These are phyloP conservation scores for Sparus aurata DNA, from an alignment of 2,797 vertebrate genomes.

Conservation along the genomic window DNA sequence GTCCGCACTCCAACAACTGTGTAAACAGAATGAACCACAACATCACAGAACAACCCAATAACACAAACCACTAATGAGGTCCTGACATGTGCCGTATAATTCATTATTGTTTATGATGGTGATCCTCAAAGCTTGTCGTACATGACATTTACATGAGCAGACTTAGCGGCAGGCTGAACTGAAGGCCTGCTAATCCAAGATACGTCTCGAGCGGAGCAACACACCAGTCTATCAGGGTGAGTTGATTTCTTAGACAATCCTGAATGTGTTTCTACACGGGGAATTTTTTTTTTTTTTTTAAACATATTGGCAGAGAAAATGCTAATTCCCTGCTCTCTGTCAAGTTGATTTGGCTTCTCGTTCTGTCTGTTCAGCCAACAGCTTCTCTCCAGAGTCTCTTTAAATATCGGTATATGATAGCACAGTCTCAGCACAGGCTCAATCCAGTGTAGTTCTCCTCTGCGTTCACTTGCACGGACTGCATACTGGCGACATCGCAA, in stretches of 20 bases:
- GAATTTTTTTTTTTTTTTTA: not conserved
- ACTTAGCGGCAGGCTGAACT: constrained; percentile 14
- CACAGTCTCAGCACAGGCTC: constrained; percentile 6
- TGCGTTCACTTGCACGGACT: constrained; percentile 18
- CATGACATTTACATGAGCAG: constrained; percentile 33
- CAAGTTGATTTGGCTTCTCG: constrained; percentile 13
- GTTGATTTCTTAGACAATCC: constrained; percentile 5
- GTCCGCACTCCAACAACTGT: constrained; percentile 66
- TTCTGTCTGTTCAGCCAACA: constrained; percentile 12
- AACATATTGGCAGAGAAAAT: constrained; percentile 21
- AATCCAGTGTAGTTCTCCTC: not conserved
- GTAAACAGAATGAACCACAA: constrained; percentile 65
- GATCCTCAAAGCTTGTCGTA: constrained; percentile 37
- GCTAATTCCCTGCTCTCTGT: constrained; percentile 21
- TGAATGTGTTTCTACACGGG: not conserved
- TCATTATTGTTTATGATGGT: constrained; percentile 49
- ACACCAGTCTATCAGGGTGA: constrained; percentile 1
- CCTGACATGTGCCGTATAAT: constrained; percentile 50
- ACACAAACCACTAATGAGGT: constrained; percentile 60
- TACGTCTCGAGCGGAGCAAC: not conserved
- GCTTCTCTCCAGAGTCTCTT: constrained; percentile 12
- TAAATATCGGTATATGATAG: constrained; percentile 17
- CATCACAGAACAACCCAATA: constrained; percentile 33
- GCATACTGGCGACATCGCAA: not conserved
- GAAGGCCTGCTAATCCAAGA: not conserved